Conservation (phyloP, 2,888 invertebrate species). For the Dryococelus australis region DNA sequence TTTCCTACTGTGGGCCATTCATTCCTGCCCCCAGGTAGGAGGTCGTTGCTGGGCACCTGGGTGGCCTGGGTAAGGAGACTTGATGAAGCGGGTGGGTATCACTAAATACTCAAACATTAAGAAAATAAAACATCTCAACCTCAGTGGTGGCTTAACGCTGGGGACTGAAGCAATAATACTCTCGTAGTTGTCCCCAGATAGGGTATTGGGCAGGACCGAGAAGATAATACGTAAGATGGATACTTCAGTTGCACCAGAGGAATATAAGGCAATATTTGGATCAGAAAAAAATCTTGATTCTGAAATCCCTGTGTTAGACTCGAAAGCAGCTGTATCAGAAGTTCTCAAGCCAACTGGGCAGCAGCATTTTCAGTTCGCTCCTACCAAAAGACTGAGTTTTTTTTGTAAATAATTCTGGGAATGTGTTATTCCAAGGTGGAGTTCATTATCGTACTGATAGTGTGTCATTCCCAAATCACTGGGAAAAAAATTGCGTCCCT, state of each 20-base stretch:
- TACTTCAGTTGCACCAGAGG: neutral
- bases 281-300: neutral
- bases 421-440: too few relatives aligned
- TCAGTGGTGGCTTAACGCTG: too few relatives aligned
- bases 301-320: neutral
- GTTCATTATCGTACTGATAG: too few relatives aligned
- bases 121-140: too few relatives aligned
- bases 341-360: neutral
- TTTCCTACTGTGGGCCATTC: neutral
- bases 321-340: neutral
- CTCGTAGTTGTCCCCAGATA: neutral
- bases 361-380: conserved; percentile 1
- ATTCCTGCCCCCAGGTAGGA: neutral
- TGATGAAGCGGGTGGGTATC: too few relatives aligned
- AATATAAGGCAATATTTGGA: neutral
- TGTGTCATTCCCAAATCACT: too few relatives aligned
- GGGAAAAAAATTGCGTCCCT: too few relatives aligned
- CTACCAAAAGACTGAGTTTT: conserved; percentile 6
- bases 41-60: too few relatives aligned
- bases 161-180: too few relatives aligned
- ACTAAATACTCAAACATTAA: too few relatives aligned
- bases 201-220: neutral
- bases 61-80: too few relatives aligned
- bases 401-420: neutral
- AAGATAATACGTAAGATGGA: neutral